Evolutionary conservation across 2,797 vertebrate species (phyloP).

Genomic region (Xiphorhynchus erythropygius): DNA sequence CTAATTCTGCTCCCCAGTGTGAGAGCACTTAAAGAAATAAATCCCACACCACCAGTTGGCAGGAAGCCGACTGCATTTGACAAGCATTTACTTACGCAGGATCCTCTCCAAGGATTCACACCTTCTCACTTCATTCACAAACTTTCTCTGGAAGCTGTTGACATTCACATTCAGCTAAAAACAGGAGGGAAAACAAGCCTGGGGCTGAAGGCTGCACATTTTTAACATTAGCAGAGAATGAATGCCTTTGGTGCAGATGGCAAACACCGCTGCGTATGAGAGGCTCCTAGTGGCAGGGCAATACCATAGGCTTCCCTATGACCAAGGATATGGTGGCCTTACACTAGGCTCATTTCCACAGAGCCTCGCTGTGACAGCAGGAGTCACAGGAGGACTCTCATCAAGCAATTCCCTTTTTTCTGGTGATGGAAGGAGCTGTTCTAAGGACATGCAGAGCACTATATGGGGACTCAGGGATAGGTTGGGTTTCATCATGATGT

Average conservation of each 20-base stretch:
- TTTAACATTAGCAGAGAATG: background rate
- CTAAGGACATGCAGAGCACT: background rate
- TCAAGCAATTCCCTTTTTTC: background rate
- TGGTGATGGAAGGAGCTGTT: background rate
- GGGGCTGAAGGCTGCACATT: background rate
- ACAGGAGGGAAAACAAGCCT: constrained; percentile 33
- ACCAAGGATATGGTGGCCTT: background rate
- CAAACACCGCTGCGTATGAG: rapidly evolving
- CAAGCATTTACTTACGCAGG: constrained; percentile 74
- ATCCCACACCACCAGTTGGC: constrained; percentile 12
- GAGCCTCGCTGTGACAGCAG: background rate
- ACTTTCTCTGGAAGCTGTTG: constrained; percentile 83
- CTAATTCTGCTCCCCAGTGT: background rate
- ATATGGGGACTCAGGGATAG: too few relatives aligned
- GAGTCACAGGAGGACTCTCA: background rate
- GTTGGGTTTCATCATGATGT: rapidly evolving
- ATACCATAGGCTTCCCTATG: rapidly evolving
- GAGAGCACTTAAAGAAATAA: constrained; percentile 48
- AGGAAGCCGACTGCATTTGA: background rate
- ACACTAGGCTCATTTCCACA: background rate
- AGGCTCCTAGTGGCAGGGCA: background rate
- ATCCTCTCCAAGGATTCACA: constrained; percentile 83
- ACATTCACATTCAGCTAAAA: constrained; percentile 77
- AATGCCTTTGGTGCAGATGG: rapidly evolving
- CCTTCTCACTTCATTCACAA: constrained; percentile 83